These are phyloP conservation scores for Pimpla rufipes DNA, from an alignment of 2,888 invertebrate genomes.

Conservation along the genomic window DNA sequence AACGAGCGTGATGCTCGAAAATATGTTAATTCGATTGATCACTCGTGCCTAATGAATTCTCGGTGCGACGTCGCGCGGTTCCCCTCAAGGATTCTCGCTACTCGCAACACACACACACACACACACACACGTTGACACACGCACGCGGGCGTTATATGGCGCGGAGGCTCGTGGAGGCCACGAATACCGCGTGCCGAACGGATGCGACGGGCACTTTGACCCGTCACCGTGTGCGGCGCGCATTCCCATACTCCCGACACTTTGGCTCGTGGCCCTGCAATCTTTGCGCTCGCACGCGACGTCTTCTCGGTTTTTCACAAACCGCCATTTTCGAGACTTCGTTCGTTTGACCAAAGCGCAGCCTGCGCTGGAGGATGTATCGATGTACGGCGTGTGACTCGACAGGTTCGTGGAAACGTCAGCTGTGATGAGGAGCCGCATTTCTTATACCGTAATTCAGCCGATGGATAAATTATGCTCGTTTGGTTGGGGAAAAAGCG, in stretches of 20 bases:
- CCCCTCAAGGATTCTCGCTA: neutral
- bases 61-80: neutral
- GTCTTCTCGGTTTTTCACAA: constrained; percentile 1
- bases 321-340: neutral
- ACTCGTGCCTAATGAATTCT: neutral
- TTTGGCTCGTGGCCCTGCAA: constrained; percentile 29
- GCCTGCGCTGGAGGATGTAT: too few species aligned
- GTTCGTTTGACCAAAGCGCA: too few species aligned
- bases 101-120: neutral
- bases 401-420: too few species aligned
- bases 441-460: too few species aligned
- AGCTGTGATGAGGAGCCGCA: too few species aligned
- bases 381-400: too few species aligned
- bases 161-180: neutral
- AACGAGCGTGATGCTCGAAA: constrained; percentile 9
- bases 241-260: neutral
- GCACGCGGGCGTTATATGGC: neutral
- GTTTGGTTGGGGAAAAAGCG: too few species aligned
- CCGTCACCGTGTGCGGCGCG: neutral
- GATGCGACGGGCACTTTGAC: constrained; percentile 37
- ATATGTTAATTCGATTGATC: constrained; percentile 22
- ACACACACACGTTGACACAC: neutral
- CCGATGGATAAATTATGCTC: too few species aligned
- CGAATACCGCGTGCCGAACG: constrained; percentile 3
- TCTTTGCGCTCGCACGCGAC: neutral